phyloP scores from a whole-genome alignment of 2,797 vertebrate species.

The Silurus aristotelis region DNA sequence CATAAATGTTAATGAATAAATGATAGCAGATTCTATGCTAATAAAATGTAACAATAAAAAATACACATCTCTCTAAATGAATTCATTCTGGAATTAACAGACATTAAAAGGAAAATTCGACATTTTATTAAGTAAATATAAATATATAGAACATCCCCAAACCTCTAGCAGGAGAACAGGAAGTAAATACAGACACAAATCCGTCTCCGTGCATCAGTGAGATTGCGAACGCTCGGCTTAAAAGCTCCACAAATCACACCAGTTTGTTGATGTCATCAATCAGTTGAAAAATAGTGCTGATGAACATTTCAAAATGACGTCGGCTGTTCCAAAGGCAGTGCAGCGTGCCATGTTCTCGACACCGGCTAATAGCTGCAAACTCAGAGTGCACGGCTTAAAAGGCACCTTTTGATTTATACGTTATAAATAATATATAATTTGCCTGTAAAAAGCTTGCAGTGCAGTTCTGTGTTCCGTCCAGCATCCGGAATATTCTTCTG shows the following conservation, averaged over 20 bases:
- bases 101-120: no score
- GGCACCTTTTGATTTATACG: neutral
- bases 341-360: constrained; percentile 30
- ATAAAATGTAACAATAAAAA: no score
- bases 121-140: no score
- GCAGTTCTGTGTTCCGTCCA: neutral
- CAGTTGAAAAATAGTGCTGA: constrained; percentile 32
- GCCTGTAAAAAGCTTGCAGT: neutral
- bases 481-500: neutral
- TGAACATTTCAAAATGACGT: constrained; percentile 46
- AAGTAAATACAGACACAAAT: constrained; percentile 30
- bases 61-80: no score
- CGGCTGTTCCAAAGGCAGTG: constrained; percentile 45
- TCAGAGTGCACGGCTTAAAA: neutral
- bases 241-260: constrained; percentile 38
- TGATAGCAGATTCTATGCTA: no score
- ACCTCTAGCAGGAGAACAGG: neutral
- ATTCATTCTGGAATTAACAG: no score
- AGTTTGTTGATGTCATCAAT: constrained; percentile 50
- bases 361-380: constrained; percentile 29
- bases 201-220: neutral
- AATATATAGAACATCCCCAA: neutral
- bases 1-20: neutral
- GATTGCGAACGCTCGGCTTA: neutral
- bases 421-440: constrained; percentile 15